Evolutionary conservation across 1,140 invertebrate species (phyloP).

Genomic region (Hermetia illucens): DNA sequence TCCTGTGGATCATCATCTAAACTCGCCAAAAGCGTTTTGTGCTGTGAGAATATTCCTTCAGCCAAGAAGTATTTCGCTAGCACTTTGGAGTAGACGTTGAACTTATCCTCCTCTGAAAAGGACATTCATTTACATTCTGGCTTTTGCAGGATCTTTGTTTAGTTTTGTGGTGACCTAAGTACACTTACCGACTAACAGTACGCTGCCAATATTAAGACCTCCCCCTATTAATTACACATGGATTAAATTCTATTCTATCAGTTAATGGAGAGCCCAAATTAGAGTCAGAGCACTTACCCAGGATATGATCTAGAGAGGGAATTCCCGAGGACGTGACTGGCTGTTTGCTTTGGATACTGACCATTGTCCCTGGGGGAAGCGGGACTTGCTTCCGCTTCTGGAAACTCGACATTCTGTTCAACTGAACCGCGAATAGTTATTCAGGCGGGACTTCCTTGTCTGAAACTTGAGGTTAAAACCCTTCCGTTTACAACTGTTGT

Average conservation of each 20-base stretch:
- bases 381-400: slow-evolving; percentile 24
- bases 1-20: slow-evolving; percentile 49
- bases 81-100: slow-evolving; percentile 56
- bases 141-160: too few relatives aligned
- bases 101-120: slow-evolving; percentile 63
- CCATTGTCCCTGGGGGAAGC: slow-evolving; percentile 44
- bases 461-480: too few relatives aligned
- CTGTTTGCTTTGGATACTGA: slow-evolving; percentile 50
- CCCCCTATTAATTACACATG: slow-evolving; percentile 32
- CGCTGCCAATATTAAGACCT: slow-evolving; percentile 43
- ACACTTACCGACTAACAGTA: slow-evolving; percentile 39
- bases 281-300: slow-evolving; percentile 35
- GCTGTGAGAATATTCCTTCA: slow-evolving; percentile 59
- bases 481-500: too few relatives aligned
- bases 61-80: slow-evolving; percentile 69
- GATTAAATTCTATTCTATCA: slow-evolving; percentile 9
- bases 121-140: slow-evolving; percentile 5
- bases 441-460: too few relatives aligned
- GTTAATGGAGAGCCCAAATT: slow-evolving; percentile 12
- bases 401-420: slow-evolving; percentile 25
- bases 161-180: too few relatives aligned
- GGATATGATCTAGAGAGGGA: slow-evolving; percentile 49
- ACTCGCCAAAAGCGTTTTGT: slow-evolving; percentile 55
- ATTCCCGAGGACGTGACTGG: slow-evolving; percentile 53
- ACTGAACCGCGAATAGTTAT: too few relatives aligned